Evolutionary conservation across 2,797 vertebrate species (phyloP).

Genomic region (Anguilla obscura): DNA sequence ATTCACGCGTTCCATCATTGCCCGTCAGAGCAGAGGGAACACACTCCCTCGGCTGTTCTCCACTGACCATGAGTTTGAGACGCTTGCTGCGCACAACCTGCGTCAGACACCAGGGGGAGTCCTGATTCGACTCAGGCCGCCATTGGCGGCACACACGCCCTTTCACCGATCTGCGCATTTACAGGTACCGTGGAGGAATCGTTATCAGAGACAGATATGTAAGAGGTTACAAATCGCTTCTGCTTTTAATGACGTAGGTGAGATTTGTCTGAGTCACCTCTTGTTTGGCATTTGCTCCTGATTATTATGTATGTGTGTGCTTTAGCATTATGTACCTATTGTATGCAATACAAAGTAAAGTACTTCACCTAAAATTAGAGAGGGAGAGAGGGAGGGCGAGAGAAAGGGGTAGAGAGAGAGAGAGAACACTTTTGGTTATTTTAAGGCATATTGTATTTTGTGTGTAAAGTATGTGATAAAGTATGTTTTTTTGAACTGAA

Average conservation of each 20-base stretch:
- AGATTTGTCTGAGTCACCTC: neutral
- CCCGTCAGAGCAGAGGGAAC: neutral
- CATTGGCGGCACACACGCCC: neutral
- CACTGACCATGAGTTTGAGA: no score
- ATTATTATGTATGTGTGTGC: neutral
- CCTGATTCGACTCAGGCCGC: neutral
- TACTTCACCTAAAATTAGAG: neutral
- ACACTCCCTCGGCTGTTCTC: neutral
- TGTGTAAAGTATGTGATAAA: neutral
- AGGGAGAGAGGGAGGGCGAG: neutral
- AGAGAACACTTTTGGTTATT: neutral
- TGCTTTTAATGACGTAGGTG: neutral
- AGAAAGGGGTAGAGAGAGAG: neutral
- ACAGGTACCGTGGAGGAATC: neutral
- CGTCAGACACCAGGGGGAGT: neutral
- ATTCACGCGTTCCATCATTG: neutral
- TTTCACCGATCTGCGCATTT: neutral
- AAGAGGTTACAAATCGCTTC: neutral
- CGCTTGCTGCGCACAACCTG: neutral
- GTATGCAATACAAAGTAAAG: neutral
- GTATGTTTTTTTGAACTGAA: neutral
- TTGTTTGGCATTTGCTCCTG: neutral
- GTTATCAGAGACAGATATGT: neutral
- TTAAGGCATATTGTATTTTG: neutral
- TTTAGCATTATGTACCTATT: neutral